Evolutionary conservation across 2,113 vertebrate genomes (phyloP), one percentile per base, ranked within the genome.

Genomic region (Erythrocercus mccallii): DNA sequence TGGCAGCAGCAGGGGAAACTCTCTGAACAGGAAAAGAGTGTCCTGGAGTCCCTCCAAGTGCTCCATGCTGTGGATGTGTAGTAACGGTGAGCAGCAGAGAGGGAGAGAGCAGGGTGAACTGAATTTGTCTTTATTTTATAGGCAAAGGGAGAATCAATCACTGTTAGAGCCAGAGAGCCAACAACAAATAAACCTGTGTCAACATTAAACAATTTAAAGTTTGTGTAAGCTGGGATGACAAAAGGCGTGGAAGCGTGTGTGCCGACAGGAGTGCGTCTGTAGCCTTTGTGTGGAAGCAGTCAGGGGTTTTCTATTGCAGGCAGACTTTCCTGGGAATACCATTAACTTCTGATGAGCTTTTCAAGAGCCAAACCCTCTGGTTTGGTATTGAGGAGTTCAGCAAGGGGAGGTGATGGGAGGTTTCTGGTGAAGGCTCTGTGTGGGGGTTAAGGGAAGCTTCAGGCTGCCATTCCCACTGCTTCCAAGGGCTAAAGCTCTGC

Each of bases 351-450:
- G 51, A 6, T 61, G 6, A 35, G 40, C 25, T 40, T 76, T 37
- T 17, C 9, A 37, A 38, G 24, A 15, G 30, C 22, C 11, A 54
- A 5, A 23, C 23, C 16, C 45, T 37, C 16, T 78, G 23, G 5
- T 77, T 45, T 8, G 17, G 8, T 24, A 1, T n/a, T 4, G 2
- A 0, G 9, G 31, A 10, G 47, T 5, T 72, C 5, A 23, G 45
- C 20, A 31, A 7, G n/a, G 5, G 14, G 58, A 81, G 69, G 24
- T 9, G 53, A 5, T 13, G 33, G 71, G 50, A 72, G 48, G 24
- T 66, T 60, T n/a, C 9, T 64, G 48, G 9, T 45, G n/a, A 10
- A 30, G 28, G 47, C 0, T 40, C 3, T 25, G 33, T 40, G 16
- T 14, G 15, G 22, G 10, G 42, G 4, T 51, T 35, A 8, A 24